Base-by-base conservation (phyloP, 2,797 vertebrate genomes). In the Sebastes ruberrimus region DNA sequence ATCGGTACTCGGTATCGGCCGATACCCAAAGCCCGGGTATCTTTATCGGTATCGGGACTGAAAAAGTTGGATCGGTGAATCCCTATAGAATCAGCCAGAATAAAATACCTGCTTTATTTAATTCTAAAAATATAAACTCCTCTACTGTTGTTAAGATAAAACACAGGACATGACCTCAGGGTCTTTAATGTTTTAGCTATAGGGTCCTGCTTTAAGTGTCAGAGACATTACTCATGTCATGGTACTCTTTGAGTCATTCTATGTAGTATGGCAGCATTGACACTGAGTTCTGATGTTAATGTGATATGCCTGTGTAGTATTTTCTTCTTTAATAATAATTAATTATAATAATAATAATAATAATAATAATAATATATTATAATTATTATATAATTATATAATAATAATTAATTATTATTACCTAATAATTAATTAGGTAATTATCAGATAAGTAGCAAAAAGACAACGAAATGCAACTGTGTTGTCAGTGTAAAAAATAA, bases 31-130 rank as follows among this genome's bases (percentile, higher is more conserved):
- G 42, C 42, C 42, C 14, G 16, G 14, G 42, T 46, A 46, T 46
- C 42, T 0, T 0, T 38, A 38, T 38, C 0, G 13, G 42, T 46
- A 7, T 46, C 0, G 16, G 42, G 14, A 46, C 6, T 46, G 42
- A 46, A 46, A 46, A 46, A 46, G 16, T 46, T 16, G 16, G 42
- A 46, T 0, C 6, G 6, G 14, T 18, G 42, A 0, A 46, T 46
- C 6, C 42, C 22, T 25, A 73, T 6, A 8, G 11, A 69, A 22
- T 23, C 4, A 30, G 4, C 7, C 13, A 11, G 23, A 4, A 38
- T 38, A 2, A 30, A 66, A 20, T 20, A 49, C 20, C 14, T 66
- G 35, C 6, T 4, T 1, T 13, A 27, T 23, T 38, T 14, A 6
- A 38, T 38, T 38, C 0, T 38, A 2, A 2, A 38, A 38, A 38